Base-by-base conservation (phyloP, 1,140 invertebrate genomes). In the Anoplophora glabripennis region DNA sequence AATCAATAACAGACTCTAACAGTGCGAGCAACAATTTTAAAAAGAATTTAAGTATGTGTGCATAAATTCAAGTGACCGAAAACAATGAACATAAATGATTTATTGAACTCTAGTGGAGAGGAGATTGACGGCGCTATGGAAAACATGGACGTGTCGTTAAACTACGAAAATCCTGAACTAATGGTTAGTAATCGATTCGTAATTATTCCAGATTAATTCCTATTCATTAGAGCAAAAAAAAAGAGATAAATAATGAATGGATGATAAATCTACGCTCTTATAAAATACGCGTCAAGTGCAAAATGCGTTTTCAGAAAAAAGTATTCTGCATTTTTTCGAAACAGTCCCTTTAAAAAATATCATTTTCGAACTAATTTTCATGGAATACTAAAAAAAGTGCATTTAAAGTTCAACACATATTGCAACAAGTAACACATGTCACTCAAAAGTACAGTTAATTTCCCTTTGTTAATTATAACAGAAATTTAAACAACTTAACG, bases 81-180 rank as follows among this genome's bases (percentile, higher is more conserved):
- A 59, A 61, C 53, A 36, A 65, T 68, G 65, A 65, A 63, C 47
- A 56, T 68, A 46, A 46, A 48, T 46, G 66, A 66, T 46, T 48
- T 65, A 21, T 63, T 66, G n/a, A 59, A 56, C 36, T 59, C 56
- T 17, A 55, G 45, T 42, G 54, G 49, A 28, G 62, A 60, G 53
- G 53, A 57, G 46, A 41, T 18, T 21, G 56, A 65, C 51, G 51
- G 53, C 36, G 69, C 71, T 57, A 70, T 73, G 59, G 68, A 72
- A 58, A 70, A 69, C 53, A 67, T 74, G 61, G 70, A 72, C 54
- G 59, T 71, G 36, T 63, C 63, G 8, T 35, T 71, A 34, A 66
- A 65, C 59, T 70, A 64, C 49, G 71, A 72, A 36, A 70, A 66
- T 56, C 51, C 66, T 8, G 72, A 70, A 48, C 56, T 72, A 17